phyloP scores from a whole-genome alignment of 2,888 invertebrate species.

The Tetanocera ferruginea region DNA sequence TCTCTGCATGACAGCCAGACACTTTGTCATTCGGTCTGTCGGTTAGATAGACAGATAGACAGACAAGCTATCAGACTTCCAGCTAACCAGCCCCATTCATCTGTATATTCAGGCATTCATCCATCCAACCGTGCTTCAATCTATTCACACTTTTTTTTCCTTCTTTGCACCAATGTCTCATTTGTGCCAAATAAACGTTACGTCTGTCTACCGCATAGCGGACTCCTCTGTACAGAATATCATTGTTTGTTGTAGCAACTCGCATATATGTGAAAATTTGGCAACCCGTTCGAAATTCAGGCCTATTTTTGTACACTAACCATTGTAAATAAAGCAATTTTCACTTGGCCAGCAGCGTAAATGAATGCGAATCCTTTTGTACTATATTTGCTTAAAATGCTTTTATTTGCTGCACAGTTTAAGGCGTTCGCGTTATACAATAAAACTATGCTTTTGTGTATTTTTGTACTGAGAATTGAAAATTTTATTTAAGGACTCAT shows the following conservation, averaged over 20 bases:
- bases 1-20: constrained; percentile 21
- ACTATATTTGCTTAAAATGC: constrained; percentile 50
- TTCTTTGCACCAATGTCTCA: neutral
- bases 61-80: neutral
- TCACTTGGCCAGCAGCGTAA: constrained; percentile 12
- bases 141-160: neutral
- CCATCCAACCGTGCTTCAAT: neutral
- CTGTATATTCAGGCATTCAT: neutral
- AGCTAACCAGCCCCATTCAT: neutral
- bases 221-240: neutral
- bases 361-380: constrained; percentile 30
- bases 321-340: constrained; percentile 43
- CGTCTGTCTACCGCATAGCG: neutral
- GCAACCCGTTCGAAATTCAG: constrained; percentile 9
- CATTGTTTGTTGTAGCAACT: neutral
- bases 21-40: constrained; percentile 12
- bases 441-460: neutral
- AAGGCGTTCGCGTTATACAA: constrained; percentile 25
- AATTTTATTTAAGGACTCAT: too few species aligned
- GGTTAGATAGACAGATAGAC: neutral
- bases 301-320: constrained; percentile 6
- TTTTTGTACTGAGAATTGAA: neutral
- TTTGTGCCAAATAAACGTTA: constrained; percentile 21
- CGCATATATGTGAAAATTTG: constrained; percentile 40
- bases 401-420: constrained; percentile 48